Base-by-base conservation (phyloP, 1,140 invertebrate species). In the Anoplophora glabripennis region DNA sequence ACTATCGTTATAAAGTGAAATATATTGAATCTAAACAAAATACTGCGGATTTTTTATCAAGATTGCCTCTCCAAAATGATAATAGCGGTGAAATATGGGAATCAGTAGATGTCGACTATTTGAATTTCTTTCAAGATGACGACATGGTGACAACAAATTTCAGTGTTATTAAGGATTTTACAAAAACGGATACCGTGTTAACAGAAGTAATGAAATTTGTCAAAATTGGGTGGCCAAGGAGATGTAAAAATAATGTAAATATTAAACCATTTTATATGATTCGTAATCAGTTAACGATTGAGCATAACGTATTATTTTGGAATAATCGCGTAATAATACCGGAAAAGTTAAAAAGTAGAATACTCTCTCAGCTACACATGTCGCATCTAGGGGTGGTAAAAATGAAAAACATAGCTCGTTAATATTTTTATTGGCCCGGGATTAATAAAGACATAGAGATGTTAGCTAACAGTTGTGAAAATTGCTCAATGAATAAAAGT, bases 301-400 rank as follows among this genome's bases (percentile, higher is more conserved):
- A n/a, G n/a, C n/a, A n/a, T n/a, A n/a, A n/a, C n/a, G 9, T 15
- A 44, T 45, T 49, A 11, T n/a, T 49, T 14, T 57, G 35, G 34
- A 49, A 37, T 36, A 14, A 47, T 14, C 10, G 45, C 21, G 10
- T 58, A 33, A 33, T 58, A 7, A 44, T 51, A 28, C 46, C 46
- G 45, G 40, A 44, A 17, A 58, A n/a, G 18, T 52, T 51, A 21
- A 41, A 38, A 44, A 44, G 34, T 28, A 8, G 17, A 8, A 12
- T 52, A 10, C 12, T 58, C 17, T 36, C 41, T 15, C 36, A 34
- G 15, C 18, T 52, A 18, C 56, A 58, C 18, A 10, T 36, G 12
- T 33, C 46, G 9, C 56, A 58, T 58, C 44, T 58, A 8, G 56
- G 47, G 21, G 52, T 58, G 18, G 36, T 44, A 8, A 58, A 58